Evolutionary conservation across 2,797 vertebrate species (phyloP).

Genomic region (Tenualosa ilisha): DNA sequence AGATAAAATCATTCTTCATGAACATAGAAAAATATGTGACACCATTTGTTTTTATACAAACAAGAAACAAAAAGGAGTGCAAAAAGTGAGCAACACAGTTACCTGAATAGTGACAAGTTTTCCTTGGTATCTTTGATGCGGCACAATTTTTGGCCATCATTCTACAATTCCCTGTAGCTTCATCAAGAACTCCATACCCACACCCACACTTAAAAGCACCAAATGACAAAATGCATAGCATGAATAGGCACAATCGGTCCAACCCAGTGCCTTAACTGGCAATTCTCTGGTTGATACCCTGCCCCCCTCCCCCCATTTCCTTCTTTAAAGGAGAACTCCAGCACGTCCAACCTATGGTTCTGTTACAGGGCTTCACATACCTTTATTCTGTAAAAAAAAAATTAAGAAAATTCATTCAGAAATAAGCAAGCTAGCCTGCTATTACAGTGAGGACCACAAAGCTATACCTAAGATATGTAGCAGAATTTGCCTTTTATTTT

Average conservation of each 20-base stretch:
- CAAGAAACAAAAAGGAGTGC: background rate
- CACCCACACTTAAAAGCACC: background rate
- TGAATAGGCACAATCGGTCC: background rate
- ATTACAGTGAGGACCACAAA: too few relatives aligned
- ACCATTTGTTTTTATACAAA: constrained; percentile 17
- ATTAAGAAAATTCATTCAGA: too few relatives aligned
- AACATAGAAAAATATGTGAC: background rate
- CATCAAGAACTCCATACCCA: background rate
- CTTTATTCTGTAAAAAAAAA: too few relatives aligned
- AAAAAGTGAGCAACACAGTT: background rate
- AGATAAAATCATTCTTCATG: constrained; percentile 9
- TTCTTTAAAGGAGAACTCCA: too few relatives aligned
- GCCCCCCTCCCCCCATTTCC: too few relatives aligned
- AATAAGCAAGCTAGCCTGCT: too few relatives aligned
- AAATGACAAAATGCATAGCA: background rate
- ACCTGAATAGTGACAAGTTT: background rate
- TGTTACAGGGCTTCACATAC: background rate
- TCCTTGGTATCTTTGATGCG: background rate
- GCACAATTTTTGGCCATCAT: background rate
- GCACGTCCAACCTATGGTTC: too few relatives aligned
- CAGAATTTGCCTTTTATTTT: too few relatives aligned
- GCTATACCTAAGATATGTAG: too few relatives aligned
- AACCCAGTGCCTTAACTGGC: background rate
- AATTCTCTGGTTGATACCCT: background rate
- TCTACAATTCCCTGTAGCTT: background rate